Evolutionary conservation across 2,113 vertebrate species (phyloP).

Genomic region (Pavo muticus): DNA sequence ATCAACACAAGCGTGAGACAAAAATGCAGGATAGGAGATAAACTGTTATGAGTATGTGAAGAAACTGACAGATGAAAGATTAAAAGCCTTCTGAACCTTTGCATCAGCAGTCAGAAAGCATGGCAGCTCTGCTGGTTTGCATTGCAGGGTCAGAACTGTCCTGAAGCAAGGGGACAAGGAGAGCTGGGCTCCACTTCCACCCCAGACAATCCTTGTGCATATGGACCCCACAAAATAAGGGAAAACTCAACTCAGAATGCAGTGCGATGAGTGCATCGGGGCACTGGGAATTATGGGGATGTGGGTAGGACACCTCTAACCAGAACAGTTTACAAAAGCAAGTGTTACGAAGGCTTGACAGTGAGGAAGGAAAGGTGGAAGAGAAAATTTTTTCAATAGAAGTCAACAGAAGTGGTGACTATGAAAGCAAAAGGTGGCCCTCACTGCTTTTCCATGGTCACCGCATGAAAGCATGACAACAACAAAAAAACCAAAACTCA

Average conservation of each 20-base stretch:
- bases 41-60: background rate
- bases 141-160: background rate
- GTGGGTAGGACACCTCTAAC: background rate
- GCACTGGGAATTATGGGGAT: background rate
- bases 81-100: background rate
- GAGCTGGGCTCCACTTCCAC: background rate
- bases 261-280: background rate
- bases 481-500: background rate
- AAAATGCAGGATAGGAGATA: constrained; percentile 1
- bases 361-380: background rate
- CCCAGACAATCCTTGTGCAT: background rate
- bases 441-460: background rate
- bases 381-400: background rate
- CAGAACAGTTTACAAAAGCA: background rate
- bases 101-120: background rate
- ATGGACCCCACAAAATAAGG: background rate
- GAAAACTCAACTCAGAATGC: background rate
- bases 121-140: background rate
- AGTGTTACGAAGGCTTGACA: background rate
- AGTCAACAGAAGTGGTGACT: background rate
- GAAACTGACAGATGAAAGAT: background rate
- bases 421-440: background rate
- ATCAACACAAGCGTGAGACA: background rate
- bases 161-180: background rate
- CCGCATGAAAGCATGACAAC: background rate